A percentile compares a stretch with the other conserved stretches of the same genome.
These are phyloP conservation scores for Neotoxoptera formosana DNA, from an alignment of 1,140 invertebrate species.

Conservation along the genomic window DNA sequence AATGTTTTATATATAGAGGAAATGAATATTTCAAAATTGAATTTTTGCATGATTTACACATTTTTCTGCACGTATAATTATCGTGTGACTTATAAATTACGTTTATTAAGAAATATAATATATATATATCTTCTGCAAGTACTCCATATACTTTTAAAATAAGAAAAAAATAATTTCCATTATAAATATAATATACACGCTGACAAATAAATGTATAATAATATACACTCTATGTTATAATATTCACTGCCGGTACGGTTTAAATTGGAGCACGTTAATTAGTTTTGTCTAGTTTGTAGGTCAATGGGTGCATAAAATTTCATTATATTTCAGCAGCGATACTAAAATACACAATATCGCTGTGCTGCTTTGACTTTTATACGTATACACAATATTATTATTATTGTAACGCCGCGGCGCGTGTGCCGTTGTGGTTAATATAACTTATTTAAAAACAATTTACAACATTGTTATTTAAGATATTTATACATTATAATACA, in stretches of 20 bases:
- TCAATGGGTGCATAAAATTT: conserved; percentile 38
- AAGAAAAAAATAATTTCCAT: conserved; percentile 18
- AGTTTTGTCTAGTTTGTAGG: conserved; percentile 39
- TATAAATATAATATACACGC: not conserved
- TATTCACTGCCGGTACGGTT: not conserved
- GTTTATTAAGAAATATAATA: conserved; percentile 1
- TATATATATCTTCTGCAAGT: conserved; percentile 4
- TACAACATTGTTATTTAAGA: not conserved
- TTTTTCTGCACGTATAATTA: not conserved
- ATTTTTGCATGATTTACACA: not conserved
- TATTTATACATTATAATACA: not conserved
- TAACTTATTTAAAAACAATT: not conserved
- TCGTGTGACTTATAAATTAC: conserved; percentile 18
- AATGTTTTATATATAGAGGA: not conserved
- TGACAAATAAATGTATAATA: not conserved
- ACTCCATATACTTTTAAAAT: not conserved
- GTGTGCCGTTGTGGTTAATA: not conserved
- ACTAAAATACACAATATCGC: not conserved
- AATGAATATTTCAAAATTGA: not conserved
- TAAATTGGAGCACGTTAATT: conserved; percentile 39
- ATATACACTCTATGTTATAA: not conserved
- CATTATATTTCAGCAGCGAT: not conserved
- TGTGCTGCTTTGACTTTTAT: not conserved
- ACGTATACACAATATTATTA: not conserved
- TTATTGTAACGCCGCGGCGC: not conserved